Evolutionary conservation across 2,797 vertebrate species (phyloP), one percentile per base, ranked within the genome.

Genomic region (Lepilemur ruficaudatus): DNA sequence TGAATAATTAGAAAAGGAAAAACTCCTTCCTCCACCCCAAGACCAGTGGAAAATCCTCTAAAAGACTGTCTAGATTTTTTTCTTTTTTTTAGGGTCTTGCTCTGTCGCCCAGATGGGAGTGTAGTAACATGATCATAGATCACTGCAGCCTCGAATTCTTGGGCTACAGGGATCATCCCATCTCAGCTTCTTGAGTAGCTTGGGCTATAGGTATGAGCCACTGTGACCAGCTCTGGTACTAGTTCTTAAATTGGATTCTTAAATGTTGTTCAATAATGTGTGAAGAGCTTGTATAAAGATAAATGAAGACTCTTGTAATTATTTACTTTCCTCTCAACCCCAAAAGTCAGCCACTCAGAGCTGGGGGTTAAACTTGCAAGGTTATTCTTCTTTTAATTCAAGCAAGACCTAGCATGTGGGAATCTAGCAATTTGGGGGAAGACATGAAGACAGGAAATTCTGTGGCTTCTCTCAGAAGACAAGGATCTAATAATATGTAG

Each of bases 1-100:
- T 84, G 90, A 93, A 91, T 67, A 92, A 95, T 92, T 85, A 91
- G 59, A n/a, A 55, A 35, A 76, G 28, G 28, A 90, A 92, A 95
- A 89, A 22, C 25, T 82, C 18, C 59, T 18, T 89, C 65, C 30
- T 4, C 30, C 55, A 73, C 17, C 59, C 38, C 52, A 81, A 90
- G 67, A 75, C 84, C 38, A 73, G 38, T 80, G 38, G 55, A 55
- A 90, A 91, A 72, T 87, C 38, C 48, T 82, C 61, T 70, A 48
- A 82, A 89, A 6, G 50, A 13, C 76, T 73, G 18, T 84, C 41
- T 61, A 46, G 63, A 67, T 35, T 20, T 59, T 59, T 55, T 46
- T 48, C 12, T 12, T 57, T n/a, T 35, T 67, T 9, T 67, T 35
- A 35, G 32, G 32, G 15, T 67, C 32, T n/a, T 67, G 32, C 17